Evolutionary conservation across 2,888 invertebrate genomes (phyloP).

Genomic region (Holacanthella duospinosa): DNA sequence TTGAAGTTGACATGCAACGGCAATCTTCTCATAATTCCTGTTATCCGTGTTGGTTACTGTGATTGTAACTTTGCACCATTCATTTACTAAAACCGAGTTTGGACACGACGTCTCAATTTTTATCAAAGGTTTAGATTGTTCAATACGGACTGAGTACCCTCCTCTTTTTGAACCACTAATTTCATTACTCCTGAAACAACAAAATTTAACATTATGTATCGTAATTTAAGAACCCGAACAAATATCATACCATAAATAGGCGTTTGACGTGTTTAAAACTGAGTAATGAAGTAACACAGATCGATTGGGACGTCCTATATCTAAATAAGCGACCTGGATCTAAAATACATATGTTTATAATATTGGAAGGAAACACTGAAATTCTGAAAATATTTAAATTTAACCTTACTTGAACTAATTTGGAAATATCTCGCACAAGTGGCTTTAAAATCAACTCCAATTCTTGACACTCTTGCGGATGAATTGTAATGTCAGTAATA

Average conservation of each 20-base stretch:
- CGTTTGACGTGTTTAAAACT: constrained; percentile 9
- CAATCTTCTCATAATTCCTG: constrained; percentile 11
- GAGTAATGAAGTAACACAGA: constrained; percentile 33
- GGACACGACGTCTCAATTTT: constrained; percentile 22
- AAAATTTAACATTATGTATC: not conserved
- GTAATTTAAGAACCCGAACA: not conserved
- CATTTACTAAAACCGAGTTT: constrained; percentile 24
- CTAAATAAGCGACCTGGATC: constrained; percentile 32
- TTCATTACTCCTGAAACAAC: constrained; percentile 11
- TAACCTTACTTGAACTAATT: constrained; percentile 33
- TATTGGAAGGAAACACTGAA: no score
- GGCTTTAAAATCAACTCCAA: constrained; percentile 23
- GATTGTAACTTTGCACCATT: constrained; percentile 27
- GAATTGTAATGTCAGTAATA: constrained; percentile 11
- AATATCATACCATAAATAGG: constrained; percentile 21
- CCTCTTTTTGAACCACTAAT: not conserved
- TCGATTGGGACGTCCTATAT: constrained; percentile 28
- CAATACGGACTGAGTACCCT: constrained; percentile 20
- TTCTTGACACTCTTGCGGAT: constrained; percentile 20
- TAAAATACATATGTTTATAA: no score
- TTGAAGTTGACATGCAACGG: constrained; percentile 4
- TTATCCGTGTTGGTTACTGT: constrained; percentile 27
- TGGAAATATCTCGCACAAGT: constrained; percentile 22
- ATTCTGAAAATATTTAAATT: no score
- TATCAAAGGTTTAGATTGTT: constrained; percentile 25